Evolutionary conservation across 2,888 invertebrate species (phyloP), one percentile per base, ranked within the genome.

Genomic region (Ophioninae sp.): DNA sequence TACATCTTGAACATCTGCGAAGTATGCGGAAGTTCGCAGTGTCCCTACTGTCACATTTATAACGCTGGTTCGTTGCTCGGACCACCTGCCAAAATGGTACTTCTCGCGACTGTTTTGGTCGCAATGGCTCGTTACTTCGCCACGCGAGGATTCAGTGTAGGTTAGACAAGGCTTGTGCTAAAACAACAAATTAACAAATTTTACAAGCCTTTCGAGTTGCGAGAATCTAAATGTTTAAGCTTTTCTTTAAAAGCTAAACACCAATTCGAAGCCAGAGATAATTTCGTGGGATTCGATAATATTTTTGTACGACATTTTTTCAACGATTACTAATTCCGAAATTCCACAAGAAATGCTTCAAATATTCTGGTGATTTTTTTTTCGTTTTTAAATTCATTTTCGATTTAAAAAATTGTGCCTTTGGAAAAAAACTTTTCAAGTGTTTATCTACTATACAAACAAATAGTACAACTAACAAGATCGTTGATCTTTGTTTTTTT

Each of bases 11-110:
- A 98, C 93, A 98, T 98, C 87, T 98, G 98, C 93, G 98, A 98
- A 92, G 98, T 98, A 8, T 98, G 98, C 92, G 98, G 98, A 82
- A 98, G 98, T 75, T 98, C 98, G 65, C 98, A 98, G 92, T 98
- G 98, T 91, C 98, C 98, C 0, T 98, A 98, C 93, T 98, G 98
- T 93, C 95, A 96, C 73, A 96, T 97, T 87, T 97, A 97, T 93
- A 97, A 97, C 93, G 93, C 94, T 5, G 96, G 95, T 6, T 85
- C 93, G 0, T 90, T 93, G 1, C 87, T 90, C 59, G 91, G 86
- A 6, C 87, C 90, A 6, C 90, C 92, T 6, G 86, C 89, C 39
- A 87, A 88, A 79, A 87, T 92, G 64, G 68, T 91, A 51, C 64
- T 91, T 5, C 82, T 87, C 2, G 30, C 88, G 8, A 88, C 89